Evolutionary conservation across 2,113 vertebrate genomes (phyloP), one percentile per base, ranked within the genome.

Genomic region (Crotalus viridis): DNA sequence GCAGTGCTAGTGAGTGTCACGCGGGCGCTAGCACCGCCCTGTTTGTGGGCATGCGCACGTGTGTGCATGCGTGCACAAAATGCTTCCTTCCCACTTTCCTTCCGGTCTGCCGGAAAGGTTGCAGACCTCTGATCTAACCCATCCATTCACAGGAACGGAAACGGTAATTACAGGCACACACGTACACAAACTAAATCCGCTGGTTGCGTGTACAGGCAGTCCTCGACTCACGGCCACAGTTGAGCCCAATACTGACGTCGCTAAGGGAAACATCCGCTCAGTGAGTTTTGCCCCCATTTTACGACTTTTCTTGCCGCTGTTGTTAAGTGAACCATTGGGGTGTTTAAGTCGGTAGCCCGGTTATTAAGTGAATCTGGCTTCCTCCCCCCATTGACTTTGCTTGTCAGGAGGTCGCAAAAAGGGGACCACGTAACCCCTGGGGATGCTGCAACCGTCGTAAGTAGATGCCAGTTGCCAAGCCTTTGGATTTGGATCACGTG

Each of bases 321-420:
- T 2, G 21, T 24, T 22, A 9, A 28, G 61, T 0, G 10, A 64
- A 28, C 13, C 26, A 0, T 0, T 4, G 1, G 26, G 0, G 10
- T 1, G 1, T 10, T 64, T 28, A n/a, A 64, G 26, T 13, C 10
- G 26, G 10, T 5, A 13, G 28, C 1, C 1, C 5, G 4, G 26
- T 64, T n/a, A 0, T 59, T 59, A 22, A 59, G 0, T 3, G 7
- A 59, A 59, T 1, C 55, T 57, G 56, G 17, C 15, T 19, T 55
- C 17, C 1, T 1, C 17, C 1, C 17, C 17, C 5, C 5, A 0
- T 55, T 5, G 55, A 13, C 56, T 57, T 57, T 57, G 56, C 55
- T 22, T 9, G 8, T 26, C 59, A 61, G 59, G 59, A 61, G 3
- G 8, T 10, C 3, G 8, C 59, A 10, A 26, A 61, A 61, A 26